Conservation (phyloP, 2,888 invertebrate genomes). For the Dasysyrphus albostriatus region DNA sequence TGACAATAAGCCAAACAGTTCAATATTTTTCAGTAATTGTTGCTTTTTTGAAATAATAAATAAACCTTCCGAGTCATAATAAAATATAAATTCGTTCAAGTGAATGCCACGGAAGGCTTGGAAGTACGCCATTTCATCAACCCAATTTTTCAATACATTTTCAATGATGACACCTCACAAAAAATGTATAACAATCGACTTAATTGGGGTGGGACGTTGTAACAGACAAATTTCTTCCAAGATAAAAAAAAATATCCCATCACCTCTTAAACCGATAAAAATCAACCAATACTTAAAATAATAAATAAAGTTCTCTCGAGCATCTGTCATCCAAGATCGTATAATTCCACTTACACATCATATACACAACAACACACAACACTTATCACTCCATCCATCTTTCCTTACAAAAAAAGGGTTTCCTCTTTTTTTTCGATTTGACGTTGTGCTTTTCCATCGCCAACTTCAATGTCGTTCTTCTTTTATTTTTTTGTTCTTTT, state of each 20-base stretch:
- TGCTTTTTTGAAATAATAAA: too few species aligned
- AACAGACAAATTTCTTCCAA: not conserved
- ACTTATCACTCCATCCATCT: conserved; percentile 29
- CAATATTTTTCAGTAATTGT: too few species aligned
- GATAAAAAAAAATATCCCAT: too few species aligned
- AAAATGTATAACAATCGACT: not conserved
- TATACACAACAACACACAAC: conserved; percentile 30
- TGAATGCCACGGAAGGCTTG: too few species aligned
- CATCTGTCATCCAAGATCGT: conserved; percentile 59
- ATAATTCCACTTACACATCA: conserved; percentile 43
- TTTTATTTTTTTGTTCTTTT: not conserved
- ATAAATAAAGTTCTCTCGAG: conserved; percentile 46
- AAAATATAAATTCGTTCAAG: too few species aligned
- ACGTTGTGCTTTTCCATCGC: not conserved
- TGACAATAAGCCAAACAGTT: too few species aligned
- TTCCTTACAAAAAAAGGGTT: not conserved
- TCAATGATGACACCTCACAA: too few species aligned
- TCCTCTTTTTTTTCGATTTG: conserved; percentile 8
- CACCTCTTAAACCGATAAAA: too few species aligned
- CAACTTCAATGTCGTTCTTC: not conserved
- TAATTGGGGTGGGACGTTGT: not conserved
- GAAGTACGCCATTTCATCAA: too few species aligned
- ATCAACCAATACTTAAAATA: conserved; percentile 18
- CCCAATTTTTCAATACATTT: too few species aligned
- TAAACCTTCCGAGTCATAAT: too few species aligned